Evolutionary conservation across 2,888 invertebrate species (phyloP).

Genomic region (Cetonia aurata): DNA sequence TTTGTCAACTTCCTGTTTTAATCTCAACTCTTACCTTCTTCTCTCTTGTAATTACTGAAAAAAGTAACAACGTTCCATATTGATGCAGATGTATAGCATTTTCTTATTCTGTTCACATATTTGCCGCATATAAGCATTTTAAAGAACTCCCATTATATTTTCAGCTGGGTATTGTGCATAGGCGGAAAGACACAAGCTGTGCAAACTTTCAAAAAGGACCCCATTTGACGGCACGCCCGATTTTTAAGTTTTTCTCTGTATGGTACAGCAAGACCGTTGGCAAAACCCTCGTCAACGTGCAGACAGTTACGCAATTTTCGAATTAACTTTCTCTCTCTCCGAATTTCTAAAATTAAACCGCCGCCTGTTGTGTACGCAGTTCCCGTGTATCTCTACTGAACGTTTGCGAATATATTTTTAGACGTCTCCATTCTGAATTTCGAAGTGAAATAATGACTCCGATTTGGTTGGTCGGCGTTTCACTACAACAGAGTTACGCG

Average conservation of each 20-base stretch:
- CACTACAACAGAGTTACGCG: constrained; percentile 25
- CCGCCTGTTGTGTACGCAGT: constrained; percentile 18
- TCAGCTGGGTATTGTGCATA: constrained; percentile 3
- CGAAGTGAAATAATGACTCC: constrained; percentile 42
- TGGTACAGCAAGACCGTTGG: constrained; percentile 23
- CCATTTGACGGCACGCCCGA: constrained; percentile 38
- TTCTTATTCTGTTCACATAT: too few relatives aligned
- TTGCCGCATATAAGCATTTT: constrained; percentile 20
- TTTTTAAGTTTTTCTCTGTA: constrained; percentile 36
- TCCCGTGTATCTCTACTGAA: background rate
- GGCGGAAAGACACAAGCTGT: constrained; percentile 24
- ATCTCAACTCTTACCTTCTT: too few relatives aligned
- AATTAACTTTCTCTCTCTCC: constrained; percentile 44
- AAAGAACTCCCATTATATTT: constrained; percentile 6
- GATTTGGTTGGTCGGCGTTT: constrained; percentile 18
- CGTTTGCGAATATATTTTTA: constrained; percentile 33
- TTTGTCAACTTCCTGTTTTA: too few relatives aligned
- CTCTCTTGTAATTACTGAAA: too few relatives aligned
- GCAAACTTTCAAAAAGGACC: constrained; percentile 37
- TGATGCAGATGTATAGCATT: background rate
- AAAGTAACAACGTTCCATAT: too few relatives aligned
- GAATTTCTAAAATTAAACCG: constrained; percentile 42
- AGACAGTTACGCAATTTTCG: constrained; percentile 46
- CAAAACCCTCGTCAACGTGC: constrained; percentile 43
- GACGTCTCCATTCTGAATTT: constrained; percentile 40